These are phyloP conservation scores for Aurelia aurita complex sp. Pacific DNA, from an alignment of 30 jellyfish, hydroid and myxozoan species.

Conservation along the genomic window DNA sequence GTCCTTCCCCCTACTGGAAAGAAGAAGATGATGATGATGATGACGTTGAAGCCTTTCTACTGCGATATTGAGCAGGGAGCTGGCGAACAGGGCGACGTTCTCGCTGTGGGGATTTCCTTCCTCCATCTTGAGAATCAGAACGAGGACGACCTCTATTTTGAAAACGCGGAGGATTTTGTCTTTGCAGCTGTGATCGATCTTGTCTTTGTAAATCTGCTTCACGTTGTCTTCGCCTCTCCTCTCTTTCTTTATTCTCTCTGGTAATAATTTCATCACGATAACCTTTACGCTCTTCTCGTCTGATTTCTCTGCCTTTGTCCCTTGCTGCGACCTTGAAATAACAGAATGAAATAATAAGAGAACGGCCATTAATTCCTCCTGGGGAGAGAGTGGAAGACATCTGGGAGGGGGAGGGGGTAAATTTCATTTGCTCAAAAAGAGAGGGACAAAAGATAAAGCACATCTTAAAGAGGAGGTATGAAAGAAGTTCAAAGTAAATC, in stretches of 20 bases:
- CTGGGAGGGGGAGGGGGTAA: too few relatives aligned
- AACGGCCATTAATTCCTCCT: not conserved
- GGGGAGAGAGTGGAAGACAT: too few relatives aligned
- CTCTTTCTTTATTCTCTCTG: conserved; percentile 38
- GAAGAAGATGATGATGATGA: conserved; percentile 27
- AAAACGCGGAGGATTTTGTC: conserved; percentile 13
- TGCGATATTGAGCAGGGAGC: conserved; percentile 59
- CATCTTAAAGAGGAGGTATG: too few relatives aligned
- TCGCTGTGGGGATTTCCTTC: not conserved
- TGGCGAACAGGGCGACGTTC: conserved; percentile 39
- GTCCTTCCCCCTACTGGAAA: not conserved
- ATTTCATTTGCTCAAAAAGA: too few relatives aligned
- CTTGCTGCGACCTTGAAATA: conserved; percentile 36
- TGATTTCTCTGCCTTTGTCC: conserved; percentile 39
- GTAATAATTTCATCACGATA: conserved; percentile 24
- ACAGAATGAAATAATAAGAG: not conserved
- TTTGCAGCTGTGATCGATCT: conserved; percentile 10
- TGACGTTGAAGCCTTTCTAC: conserved; percentile 15
- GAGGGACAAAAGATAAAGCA: too few relatives aligned
- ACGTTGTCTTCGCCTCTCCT: conserved; percentile 38
- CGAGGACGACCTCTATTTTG: not conserved
- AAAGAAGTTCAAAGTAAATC: too few relatives aligned
- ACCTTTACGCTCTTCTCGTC: conserved; percentile 3
- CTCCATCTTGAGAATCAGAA: not conserved
- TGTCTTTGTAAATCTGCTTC: conserved; percentile 17